Percentiles rank a stretch among this genome's conserved stretches.
Evolutionary conservation across 1,140 invertebrate species (phyloP).

Genomic region (Drosophila arizonae): DNA sequence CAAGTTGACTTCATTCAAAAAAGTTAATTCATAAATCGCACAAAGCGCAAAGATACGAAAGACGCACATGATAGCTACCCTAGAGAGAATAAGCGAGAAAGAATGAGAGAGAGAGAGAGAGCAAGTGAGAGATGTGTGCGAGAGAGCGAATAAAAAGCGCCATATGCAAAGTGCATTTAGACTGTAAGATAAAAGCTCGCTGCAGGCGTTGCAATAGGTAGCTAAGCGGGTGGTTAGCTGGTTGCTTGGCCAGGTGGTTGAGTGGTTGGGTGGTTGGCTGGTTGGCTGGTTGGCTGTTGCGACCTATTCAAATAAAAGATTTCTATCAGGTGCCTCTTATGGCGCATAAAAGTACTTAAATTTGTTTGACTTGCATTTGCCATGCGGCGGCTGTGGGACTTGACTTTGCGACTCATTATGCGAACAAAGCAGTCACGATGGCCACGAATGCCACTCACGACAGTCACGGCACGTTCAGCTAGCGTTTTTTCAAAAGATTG

Average conservation of each 20-base stretch:
- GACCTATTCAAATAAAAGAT: slow-evolving; percentile 72
- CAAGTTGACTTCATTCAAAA: slow-evolving; percentile 76
- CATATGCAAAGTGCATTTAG: slow-evolving; percentile 73
- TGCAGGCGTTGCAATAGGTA: slow-evolving; percentile 29
- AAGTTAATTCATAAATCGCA: slow-evolving; percentile 81
- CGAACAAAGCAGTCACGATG: slow-evolving; percentile 39
- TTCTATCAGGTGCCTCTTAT: slow-evolving; percentile 80
- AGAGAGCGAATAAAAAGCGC: slow-evolving; percentile 1
- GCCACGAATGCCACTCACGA: slow-evolving; percentile 18
- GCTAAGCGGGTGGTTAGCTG: neutral
- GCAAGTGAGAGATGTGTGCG: neutral
- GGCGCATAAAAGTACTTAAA: slow-evolving; percentile 79
- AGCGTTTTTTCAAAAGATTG: slow-evolving; percentile 64
- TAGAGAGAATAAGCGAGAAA: neutral
- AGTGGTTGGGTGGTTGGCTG: neutral
- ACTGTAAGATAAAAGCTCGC: slow-evolving; percentile 62
- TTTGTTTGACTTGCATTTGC: slow-evolving; percentile 75
- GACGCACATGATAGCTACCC: slow-evolving; percentile 52
- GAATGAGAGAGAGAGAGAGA: neutral
- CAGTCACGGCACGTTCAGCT: slow-evolving; percentile 44
- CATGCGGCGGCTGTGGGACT: neutral
- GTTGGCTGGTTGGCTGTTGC: neutral
- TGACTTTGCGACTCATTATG: slow-evolving; percentile 42
- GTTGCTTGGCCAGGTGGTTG: neutral
- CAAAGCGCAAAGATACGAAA: slow-evolving; percentile 76